Conservation (phyloP, 2,797 vertebrate species). For the Microhierax caerulescens region DNA sequence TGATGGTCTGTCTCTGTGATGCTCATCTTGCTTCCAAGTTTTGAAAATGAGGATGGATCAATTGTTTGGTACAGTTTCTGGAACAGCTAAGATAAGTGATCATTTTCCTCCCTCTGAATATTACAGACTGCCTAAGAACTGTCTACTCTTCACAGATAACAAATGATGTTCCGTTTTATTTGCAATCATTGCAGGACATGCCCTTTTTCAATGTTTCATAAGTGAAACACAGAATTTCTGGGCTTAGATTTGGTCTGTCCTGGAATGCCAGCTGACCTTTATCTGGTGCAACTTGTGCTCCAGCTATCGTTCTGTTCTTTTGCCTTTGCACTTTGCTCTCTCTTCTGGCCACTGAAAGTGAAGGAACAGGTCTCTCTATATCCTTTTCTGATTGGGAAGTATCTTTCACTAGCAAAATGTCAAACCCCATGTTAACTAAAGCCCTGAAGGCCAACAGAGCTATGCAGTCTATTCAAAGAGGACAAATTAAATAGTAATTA, state of each 20-base stretch:
- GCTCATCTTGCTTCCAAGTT: not conserved
- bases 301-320: not conserved
- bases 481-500: conserved; percentile 30
- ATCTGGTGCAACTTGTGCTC: not conserved
- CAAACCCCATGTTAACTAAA: not conserved
- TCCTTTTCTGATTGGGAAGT: not conserved
- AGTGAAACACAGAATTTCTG: not conserved
- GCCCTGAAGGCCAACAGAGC: not conserved
- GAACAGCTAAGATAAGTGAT: not conserved
- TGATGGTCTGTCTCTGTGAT: not conserved
- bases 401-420: not conserved
- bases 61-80: not conserved
- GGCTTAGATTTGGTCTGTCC: not conserved
- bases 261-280: not conserved
- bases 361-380: not conserved
- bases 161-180: not conserved
- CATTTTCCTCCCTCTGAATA: not conserved
- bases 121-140: not conserved
- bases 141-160: not conserved
- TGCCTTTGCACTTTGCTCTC: not conserved
- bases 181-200: not conserved
- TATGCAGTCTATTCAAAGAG: conserved; percentile 3
- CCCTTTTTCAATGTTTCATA: not conserved
- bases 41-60: not conserved
- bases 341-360: not conserved